phyloP scores from a whole-genome alignment of 1,140 invertebrate species.

The Drosophila mauritiana region DNA sequence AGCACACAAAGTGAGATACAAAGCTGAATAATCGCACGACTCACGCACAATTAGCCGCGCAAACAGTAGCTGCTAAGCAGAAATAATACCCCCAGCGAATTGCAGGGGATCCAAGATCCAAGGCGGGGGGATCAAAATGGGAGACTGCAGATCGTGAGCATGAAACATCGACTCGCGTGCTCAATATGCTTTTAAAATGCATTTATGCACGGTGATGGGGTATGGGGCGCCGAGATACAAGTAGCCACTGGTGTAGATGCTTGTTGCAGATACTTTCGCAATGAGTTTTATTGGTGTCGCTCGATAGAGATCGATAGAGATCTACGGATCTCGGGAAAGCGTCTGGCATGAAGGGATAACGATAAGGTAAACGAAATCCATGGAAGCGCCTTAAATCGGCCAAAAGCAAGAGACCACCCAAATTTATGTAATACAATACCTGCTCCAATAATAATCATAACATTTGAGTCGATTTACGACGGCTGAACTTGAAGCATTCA shows the following conservation, averaged over 20 bases:
- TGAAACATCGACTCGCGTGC: constrained; percentile 42
- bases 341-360: neutral
- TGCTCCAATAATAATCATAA: constrained; percentile 45
- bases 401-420: constrained; percentile 35
- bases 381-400: neutral
- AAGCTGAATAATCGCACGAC: constrained; percentile 64
- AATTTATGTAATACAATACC: constrained; percentile 38
- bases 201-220: constrained; percentile 60
- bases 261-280: constrained; percentile 68
- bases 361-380: neutral
- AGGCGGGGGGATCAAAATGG: constrained; percentile 9
- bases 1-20: constrained; percentile 72
- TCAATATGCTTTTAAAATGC: constrained; percentile 68
- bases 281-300: constrained; percentile 67
- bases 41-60: constrained; percentile 66
- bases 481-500: constrained; percentile 62
- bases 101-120: neutral
- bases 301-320: constrained; percentile 41
- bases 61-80: constrained; percentile 35
- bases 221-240: constrained; percentile 18
- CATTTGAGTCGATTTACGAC: constrained; percentile 70
- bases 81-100: constrained; percentile 43
- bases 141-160: constrained; percentile 14
- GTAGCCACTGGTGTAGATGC: constrained; percentile 49
- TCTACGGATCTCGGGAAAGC: neutral